Base-by-base conservation (phyloP, 2,113 vertebrate species). In the Emydocephalus ijimae region DNA sequence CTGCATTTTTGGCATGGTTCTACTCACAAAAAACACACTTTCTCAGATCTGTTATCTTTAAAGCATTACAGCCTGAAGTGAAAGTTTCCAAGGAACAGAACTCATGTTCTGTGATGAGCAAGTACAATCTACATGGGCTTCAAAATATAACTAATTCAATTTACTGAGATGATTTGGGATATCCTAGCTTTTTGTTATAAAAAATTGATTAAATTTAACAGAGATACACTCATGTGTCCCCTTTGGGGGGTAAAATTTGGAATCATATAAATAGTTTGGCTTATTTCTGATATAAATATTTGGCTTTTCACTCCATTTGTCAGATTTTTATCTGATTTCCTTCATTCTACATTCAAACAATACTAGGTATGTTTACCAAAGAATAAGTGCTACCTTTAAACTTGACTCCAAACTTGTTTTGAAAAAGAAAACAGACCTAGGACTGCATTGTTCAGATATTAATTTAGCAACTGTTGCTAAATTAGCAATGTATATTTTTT, bases 111-210 rank as follows among this genome's bases (percentile, higher is more conserved):
- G 50, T 43, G 55, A 64, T 23, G 92, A 15, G 57, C n/a, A 57
- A 95, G 87, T 85, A 93, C 90, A 91, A 85, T 23, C 92, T 94
- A 93, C 91, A 95, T 87, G 94, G 39, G 93, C 90, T 94, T 93
- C 74, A 90, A 59, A 92, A 90, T 18, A 92, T 9, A 56, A 93
- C 64, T 93, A 48, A 39, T 95, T 91, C 94, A 96, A 90, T 94
- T 95, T 87, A 18, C 93, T 86, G 90, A 86, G 34, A 87, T 87
- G 69, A 91, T 90, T 57, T 81, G 26, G 89, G 90, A 59, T 93
- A 96, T 93, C 90, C 56, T n/a, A 15, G 39, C 8, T 34, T 88
- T 43, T 39, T 3, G 64, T 48, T 89, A 45, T 3, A 23, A 69
- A 92, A 50, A 55, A 29, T 4, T 48, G 24, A 48, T 11, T 21